phyloP scores from a whole-genome alignment of 2,888 invertebrate species.

The Noctua fimbriata region DNA sequence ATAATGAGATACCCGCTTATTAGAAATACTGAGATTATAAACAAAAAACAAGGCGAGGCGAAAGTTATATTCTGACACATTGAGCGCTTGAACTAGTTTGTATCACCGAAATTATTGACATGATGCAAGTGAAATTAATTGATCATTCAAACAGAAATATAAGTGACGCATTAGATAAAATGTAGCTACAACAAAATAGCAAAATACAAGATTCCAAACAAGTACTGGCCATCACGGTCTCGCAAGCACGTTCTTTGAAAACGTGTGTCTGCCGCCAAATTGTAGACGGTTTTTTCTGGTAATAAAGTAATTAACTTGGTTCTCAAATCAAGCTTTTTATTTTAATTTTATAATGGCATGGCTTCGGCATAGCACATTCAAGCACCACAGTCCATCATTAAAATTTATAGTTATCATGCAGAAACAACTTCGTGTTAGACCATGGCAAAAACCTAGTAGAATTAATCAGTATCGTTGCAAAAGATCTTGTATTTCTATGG shows the following conservation, averaged over 20 bases:
- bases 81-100: conserved; percentile 76
- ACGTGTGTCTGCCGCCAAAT: conserved; percentile 13
- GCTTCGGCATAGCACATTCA: neutral
- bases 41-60: conserved; percentile 70
- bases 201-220: conserved; percentile 31
- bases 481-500: conserved; percentile 67
- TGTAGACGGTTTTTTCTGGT: conserved; percentile 12
- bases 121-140: conserved; percentile 67
- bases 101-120: conserved; percentile 66
- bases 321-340: neutral
- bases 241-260: conserved; percentile 28
- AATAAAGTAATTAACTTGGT: conserved; percentile 10
- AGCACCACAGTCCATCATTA: neutral
- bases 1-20: conserved; percentile 57
- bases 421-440: conserved; percentile 1
- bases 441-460: conserved; percentile 28
- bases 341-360: neutral
- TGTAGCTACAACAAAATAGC: conserved; percentile 8
- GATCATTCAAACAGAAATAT: conserved; percentile 68
- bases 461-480: conserved; percentile 49
- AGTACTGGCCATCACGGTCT: conserved; percentile 32
- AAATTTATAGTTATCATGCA: neutral
- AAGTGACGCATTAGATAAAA: conserved; percentile 47
- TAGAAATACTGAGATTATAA: conserved; percentile 61
- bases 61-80: conserved; percentile 79